These are phyloP conservation scores for Cybosia mesomella DNA, from an alignment of 2,888 invertebrate species.

Conservation along the genomic window DNA sequence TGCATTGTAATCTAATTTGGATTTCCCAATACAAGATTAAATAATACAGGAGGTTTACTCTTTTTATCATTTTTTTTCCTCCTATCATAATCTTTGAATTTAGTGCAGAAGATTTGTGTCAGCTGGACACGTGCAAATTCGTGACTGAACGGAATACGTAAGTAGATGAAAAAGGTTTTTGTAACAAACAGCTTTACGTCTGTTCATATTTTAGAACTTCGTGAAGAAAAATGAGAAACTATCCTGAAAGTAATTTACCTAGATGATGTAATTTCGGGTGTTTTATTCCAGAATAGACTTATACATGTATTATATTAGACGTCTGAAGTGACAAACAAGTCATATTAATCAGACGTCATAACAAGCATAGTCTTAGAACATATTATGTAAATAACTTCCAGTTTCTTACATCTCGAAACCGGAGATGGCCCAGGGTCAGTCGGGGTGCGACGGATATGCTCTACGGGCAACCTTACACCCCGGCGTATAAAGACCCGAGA, in stretches of 20 bases:
- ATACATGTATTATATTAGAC: neutral
- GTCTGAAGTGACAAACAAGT: too few species aligned
- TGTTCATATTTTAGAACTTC: conserved; percentile 19
- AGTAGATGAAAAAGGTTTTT: conserved; percentile 56
- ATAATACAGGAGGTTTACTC: neutral
- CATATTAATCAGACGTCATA: too few species aligned
- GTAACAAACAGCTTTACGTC: conserved; percentile 49
- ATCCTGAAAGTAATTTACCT: conserved; percentile 40
- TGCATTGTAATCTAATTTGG: too few species aligned
- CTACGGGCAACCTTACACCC: too few species aligned
- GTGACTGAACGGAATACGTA: conserved; percentile 56
- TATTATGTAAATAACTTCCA: too few species aligned
- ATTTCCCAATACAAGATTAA: too few species aligned
- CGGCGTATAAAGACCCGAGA: too few species aligned
- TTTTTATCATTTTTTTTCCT: conserved; percentile 52
- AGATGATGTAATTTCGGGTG: neutral
- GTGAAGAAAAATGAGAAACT: conserved; percentile 41
- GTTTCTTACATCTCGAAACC: too few species aligned
- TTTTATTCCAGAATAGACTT: neutral
- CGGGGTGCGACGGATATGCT: too few species aligned
- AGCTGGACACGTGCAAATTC: conserved; percentile 48
- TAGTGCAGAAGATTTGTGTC: conserved; percentile 58
- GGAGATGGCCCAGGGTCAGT: too few species aligned
- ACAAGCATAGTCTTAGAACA: too few species aligned
- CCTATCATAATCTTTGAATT: conserved; percentile 53